Percentiles rank a stretch among this genome's conserved stretches.
Evolutionary conservation across 2,797 vertebrate genomes (phyloP).

Genomic region (Halcyon leucocephala): DNA sequence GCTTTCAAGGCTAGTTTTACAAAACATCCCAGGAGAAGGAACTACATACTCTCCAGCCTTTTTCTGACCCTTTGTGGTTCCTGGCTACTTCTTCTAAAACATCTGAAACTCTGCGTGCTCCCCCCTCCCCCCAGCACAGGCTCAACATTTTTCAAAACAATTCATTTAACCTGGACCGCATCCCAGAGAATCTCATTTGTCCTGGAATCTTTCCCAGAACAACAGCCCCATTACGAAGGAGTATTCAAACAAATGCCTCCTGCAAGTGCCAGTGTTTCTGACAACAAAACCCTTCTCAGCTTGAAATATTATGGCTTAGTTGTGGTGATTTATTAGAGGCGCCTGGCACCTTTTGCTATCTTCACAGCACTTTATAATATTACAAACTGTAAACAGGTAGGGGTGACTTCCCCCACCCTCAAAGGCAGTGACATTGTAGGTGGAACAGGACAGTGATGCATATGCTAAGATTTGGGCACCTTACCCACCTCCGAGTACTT

Average conservation of each 20-base stretch:
- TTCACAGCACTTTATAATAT: conserved; percentile 64
- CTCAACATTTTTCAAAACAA: conserved; percentile 59
- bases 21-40: conserved; percentile 34
- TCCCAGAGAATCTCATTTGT: conserved; percentile 73
- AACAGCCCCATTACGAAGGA: conserved; percentile 63
- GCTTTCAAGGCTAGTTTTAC: conserved; percentile 1
- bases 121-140: not conserved
- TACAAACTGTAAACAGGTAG: conserved; percentile 35
- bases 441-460: not conserved
- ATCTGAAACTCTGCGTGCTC: not conserved
- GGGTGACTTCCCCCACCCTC: not conserved
- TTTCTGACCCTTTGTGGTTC: conserved; percentile 34
- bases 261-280: conserved; percentile 62
- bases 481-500: not conserved
- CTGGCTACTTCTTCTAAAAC: conserved; percentile 46
- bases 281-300: conserved; percentile 64
- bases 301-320: conserved; percentile 62
- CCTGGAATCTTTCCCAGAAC: conserved; percentile 73
- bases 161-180: conserved; percentile 60
- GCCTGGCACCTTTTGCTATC: conserved; percentile 37
- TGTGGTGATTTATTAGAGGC: conserved; percentile 54
- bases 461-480: not conserved
- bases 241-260: conserved; percentile 70
- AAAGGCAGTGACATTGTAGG: conserved; percentile 30
- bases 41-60: not conserved